Percentiles rank a stretch among this genome's conserved stretches.
phyloP scores from a whole-genome alignment of 2,113 vertebrate species.

The Sceloporus undulatus region DNA sequence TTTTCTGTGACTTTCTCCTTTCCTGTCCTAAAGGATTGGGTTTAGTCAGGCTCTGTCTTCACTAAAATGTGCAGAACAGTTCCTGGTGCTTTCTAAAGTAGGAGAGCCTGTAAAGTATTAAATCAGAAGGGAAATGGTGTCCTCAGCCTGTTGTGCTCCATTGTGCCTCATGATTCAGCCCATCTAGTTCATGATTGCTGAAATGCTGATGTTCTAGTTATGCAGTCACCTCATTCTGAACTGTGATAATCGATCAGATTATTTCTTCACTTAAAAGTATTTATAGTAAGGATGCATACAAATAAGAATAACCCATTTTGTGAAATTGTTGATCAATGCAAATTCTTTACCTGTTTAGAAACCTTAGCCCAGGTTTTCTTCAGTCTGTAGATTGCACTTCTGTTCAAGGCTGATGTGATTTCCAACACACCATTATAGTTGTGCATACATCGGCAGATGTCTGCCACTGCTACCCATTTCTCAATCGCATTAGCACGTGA shows the following conservation, averaged over 20 bases:
- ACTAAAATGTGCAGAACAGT: background rate
- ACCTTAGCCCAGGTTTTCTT: constrained; percentile 99
- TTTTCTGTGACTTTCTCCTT: background rate
- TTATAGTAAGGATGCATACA: background rate
- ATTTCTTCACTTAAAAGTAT: background rate
- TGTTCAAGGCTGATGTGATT: constrained; percentile 97
- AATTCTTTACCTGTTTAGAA: constrained; percentile 91
- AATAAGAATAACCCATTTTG: rapidly evolving
- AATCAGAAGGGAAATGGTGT: background rate
- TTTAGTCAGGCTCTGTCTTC: no score
- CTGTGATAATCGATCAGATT: background rate
- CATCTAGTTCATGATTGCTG: background rate
- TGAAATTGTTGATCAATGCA: rapidly evolving
- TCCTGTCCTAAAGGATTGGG: background rate
- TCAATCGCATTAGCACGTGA: constrained; percentile 94
- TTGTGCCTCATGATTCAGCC: background rate
- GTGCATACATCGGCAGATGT: constrained; percentile 96
- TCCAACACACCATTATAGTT: constrained; percentile 98
- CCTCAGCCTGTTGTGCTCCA: no score
- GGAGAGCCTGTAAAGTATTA: no score
- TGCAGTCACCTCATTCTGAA: background rate
- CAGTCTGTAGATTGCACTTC: constrained; percentile 97
- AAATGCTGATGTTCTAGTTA: rapidly evolving
- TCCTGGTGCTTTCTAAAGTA: background rate
- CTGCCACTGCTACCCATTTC: constrained; percentile 97